Conservation (phyloP, 1,140 invertebrate species). For the Lucilia sericata region DNA sequence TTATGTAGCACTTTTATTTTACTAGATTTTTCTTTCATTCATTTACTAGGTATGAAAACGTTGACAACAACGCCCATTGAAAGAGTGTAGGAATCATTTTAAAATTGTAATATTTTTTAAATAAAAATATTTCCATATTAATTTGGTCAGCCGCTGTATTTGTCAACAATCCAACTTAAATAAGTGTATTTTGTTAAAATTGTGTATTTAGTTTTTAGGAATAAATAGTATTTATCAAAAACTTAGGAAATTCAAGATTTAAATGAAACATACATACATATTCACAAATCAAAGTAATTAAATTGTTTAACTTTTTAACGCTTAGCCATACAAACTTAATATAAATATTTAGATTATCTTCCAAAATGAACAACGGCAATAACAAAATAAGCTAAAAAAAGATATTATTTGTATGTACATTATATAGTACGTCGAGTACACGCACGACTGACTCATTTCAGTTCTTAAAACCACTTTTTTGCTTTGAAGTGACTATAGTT, state of each 20-base stretch:
- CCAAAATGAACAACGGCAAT: neutral
- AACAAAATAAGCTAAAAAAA: neutral
- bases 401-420: neutral
- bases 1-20: no score
- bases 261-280: neutral
- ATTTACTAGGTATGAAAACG: no score
- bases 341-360: slow-evolving; percentile 10
- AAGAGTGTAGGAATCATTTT: neutral
- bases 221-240: neutral
- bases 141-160: neutral
- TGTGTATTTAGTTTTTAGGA: slow-evolving; percentile 11
- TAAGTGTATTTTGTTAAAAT: neutral
- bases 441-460: neutral
- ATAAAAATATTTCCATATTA: neutral
- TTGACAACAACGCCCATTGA: neutral
- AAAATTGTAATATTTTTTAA: neutral
- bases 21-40: no score
- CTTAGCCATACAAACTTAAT: neutral
- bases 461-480: neutral
- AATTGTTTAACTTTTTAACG: slow-evolving; percentile 29
- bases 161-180: neutral
- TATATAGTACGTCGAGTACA: neutral
- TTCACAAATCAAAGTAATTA: slow-evolving; percentile 22
- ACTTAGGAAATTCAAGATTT: slow-evolving; percentile 6
- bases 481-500: neutral